A percentile compares a stretch with the other conserved stretches of the same genome.
Conservation (phyloP, 2,797 vertebrate genomes). For the Sebastes umbrosus region DNA sequence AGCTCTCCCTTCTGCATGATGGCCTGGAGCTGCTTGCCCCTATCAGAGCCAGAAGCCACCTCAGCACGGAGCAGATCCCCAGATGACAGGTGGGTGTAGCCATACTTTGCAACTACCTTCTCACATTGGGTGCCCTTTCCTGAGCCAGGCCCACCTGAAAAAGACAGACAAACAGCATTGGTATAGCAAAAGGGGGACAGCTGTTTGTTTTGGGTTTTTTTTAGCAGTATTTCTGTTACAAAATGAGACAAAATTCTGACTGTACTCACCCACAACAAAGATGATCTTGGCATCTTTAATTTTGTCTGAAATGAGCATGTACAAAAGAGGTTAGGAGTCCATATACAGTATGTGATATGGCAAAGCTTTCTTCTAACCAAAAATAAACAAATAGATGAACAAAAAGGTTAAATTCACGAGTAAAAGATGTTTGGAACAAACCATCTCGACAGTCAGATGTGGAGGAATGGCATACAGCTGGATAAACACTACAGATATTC, state of each 20-base stretch:
- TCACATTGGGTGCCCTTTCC: slow-evolving; percentile 98
- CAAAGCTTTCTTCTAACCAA: background rate
- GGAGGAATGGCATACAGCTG: background rate
- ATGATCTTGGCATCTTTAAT: slow-evolving; percentile 96
- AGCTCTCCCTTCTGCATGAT: slow-evolving; percentile 99
- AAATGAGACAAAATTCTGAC: background rate
- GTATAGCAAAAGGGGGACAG: background rate
- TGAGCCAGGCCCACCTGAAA: slow-evolving; percentile 92
- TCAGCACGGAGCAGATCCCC: slow-evolving; percentile 95
- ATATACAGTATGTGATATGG: background rate
- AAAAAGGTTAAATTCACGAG: background rate
- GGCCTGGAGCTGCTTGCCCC: slow-evolving; percentile 92
- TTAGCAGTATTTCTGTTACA: background rate
- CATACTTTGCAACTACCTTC: slow-evolving; percentile 93
- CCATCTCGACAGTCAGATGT: background rate
- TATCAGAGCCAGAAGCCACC: slow-evolving; percentile 91
- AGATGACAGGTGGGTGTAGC: slow-evolving; percentile 97
- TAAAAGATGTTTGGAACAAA: slow-evolving; percentile 31
- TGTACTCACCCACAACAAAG: slow-evolving; percentile 97
- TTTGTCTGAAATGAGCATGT: slow-evolving; percentile 85
- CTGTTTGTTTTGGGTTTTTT: background rate
- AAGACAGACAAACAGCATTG: background rate
- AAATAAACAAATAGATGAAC: background rate
- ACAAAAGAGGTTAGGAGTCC: background rate
- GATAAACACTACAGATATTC: background rate